These are phyloP conservation scores for Brachionichthys hirsutus DNA, from an alignment of 2,113 vertebrate genomes.

Conservation along the genomic window DNA sequence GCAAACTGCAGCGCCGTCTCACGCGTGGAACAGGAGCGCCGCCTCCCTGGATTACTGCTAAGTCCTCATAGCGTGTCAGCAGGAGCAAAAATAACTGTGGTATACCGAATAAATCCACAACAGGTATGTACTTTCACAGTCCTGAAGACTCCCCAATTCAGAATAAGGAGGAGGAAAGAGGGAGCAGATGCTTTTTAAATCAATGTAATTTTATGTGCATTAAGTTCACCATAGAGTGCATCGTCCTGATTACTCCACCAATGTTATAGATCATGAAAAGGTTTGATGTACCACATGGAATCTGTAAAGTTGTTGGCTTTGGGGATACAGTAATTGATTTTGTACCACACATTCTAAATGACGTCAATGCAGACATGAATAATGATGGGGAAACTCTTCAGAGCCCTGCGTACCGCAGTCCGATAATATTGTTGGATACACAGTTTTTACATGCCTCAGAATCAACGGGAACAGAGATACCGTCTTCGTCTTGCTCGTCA, in stretches of 20 bases:
- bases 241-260: not conserved
- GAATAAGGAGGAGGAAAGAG: not conserved
- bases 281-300: no score
- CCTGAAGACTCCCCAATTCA: slow-evolving; percentile 21
- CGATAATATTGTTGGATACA: no score
- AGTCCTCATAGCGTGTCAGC: slow-evolving; percentile 59
- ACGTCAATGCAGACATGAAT: not conserved
- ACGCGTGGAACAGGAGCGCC: slow-evolving; percentile 63
- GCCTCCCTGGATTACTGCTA: slow-evolving; percentile 57
- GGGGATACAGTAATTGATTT: no score
- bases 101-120: slow-evolving; percentile 45
- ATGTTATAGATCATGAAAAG: slow-evolving; percentile 4
- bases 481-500: no score
- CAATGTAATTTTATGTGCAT: slow-evolving; percentile 6
- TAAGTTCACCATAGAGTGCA: not conserved
- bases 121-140: slow-evolving; percentile 49
- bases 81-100: slow-evolving; percentile 66
- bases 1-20: slow-evolving; percentile 47
- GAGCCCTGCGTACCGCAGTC: not conserved
- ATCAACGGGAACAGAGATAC: no score
- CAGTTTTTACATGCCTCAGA: no score
- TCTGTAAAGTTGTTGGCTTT: no score
- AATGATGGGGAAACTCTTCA: not conserved
- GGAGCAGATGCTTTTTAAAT: slow-evolving; percentile 5
- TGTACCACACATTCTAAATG: not conserved